Evolutionary conservation across 2,113 vertebrate genomes (phyloP).

Genomic region (Peromyscus leucopus): DNA sequence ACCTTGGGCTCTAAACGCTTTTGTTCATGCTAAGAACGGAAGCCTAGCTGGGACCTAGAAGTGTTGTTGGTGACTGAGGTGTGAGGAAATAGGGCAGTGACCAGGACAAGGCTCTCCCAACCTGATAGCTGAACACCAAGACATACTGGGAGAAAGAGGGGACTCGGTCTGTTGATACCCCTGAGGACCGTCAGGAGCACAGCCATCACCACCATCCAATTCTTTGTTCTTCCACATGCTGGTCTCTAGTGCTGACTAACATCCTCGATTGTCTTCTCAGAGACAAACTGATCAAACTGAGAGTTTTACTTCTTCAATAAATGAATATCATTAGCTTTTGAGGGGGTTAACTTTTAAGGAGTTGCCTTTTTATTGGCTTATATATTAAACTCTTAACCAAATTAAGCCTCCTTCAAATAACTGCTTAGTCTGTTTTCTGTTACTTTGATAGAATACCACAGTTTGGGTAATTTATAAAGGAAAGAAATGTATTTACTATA

Average conservation of each 20-base stretch:
- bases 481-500: not conserved
- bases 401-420: not conserved
- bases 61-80: not conserved
- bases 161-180: not conserved
- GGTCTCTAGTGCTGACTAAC: not conserved
- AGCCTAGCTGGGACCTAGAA: not conserved
- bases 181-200: not conserved
- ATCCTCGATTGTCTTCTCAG: not conserved
- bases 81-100: not conserved
- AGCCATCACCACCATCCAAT: not conserved
- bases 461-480: not conserved
- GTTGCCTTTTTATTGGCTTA: not conserved
- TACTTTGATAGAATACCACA: not conserved
- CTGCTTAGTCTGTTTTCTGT: not conserved
- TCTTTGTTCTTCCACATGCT: not conserved
- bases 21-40: not conserved
- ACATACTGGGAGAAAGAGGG: not conserved
- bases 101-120: not conserved
- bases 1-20: not conserved
- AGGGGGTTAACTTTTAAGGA: not conserved
- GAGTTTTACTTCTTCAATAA: not conserved
- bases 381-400: not conserved
- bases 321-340: not conserved
- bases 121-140: not conserved
- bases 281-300: not conserved